Percentiles rank a stretch among this genome's conserved stretches.
These are phyloP conservation scores for Pyrrhosoma nymphula DNA, from an alignment of 2,888 invertebrate species.

Conservation along the genomic window DNA sequence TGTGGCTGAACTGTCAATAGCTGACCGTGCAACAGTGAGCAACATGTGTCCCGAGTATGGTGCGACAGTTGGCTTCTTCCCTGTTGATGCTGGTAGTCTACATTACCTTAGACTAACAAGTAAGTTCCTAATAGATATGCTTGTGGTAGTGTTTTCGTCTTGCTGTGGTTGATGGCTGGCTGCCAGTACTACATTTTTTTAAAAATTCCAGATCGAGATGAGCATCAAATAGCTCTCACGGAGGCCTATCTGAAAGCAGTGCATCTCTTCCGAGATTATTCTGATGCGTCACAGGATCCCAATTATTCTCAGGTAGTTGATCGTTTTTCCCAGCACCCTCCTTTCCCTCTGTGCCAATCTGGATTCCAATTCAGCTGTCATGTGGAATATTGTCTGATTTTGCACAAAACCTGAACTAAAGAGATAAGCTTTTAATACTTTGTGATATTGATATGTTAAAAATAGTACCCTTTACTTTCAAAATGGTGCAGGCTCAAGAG, in stretches of 20 bases:
- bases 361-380: no score
- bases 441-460: no score
- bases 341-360: not conserved
- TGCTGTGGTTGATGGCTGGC: not conserved
- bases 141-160: not conserved
- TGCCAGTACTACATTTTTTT: no score
- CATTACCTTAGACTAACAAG: conserved; percentile 93
- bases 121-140: conserved; percentile 75
- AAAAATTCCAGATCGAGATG: conserved; percentile 85
- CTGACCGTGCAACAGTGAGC: conserved; percentile 97
- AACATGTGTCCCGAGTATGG: conserved; percentile 99
- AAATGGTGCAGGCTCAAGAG: no score
- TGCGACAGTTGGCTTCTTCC: conserved; percentile 97
- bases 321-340: not conserved
- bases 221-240: conserved; percentile 87
- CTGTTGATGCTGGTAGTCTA: conserved; percentile 90
- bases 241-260: conserved; percentile 90
- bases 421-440: no score
- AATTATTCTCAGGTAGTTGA: conserved; percentile 83
- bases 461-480: no score
- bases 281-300: conserved; percentile 88
- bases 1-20: conserved; percentile 93
- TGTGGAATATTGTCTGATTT: no score
- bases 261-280: conserved; percentile 91
- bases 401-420: no score